Base-by-base conservation (phyloP, 2,113 vertebrate genomes). In the Mobula birostris region DNA sequence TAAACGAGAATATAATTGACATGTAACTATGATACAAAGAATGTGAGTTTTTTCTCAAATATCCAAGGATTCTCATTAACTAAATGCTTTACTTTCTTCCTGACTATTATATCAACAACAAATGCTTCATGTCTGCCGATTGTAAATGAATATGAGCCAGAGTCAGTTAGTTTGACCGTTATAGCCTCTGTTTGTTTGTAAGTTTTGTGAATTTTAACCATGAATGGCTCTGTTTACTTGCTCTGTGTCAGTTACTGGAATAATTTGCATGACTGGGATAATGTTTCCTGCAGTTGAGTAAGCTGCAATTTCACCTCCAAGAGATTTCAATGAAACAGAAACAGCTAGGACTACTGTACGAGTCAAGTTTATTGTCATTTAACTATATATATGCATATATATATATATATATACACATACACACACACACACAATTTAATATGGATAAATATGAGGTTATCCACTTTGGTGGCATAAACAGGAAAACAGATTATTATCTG, bases 1-100 rank as follows among this genome's bases (percentile, higher is more conserved):
- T 36, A 74, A 93, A 72, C 48, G 11, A 56, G 72, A 93, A 63
- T 36, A 72, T 76, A 93, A 74, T 93, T 93, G 68, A 32, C 91
- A 74, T 56, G 21, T 27, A 32, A 24, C 68, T 29, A 56, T 93
- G 56, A 29, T 8, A 36, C 29, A n/a, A 74, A 56, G 70, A 21
- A 93, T 76, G 24, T 48, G 48, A 48, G 48, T 48, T 48, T 48
- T 70, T 70, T 70, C 9, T 2, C 66, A 19, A 72, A 48, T 72
- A 32, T 92, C 36, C 32, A 40, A 92, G 90, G 66, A 32, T 66
- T 27, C 90, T 15, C 36, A 72, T 92, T 92, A 92, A 56, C 74
- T 27, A 90, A 93, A 21, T 4, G 5, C 32, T 74, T 8, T 24
- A 29, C 3, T 8, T 12, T 92, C 63, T 40, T 21, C 72, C 66